Base-by-base conservation (phyloP, 2,113 vertebrate species). In the Patagioenas fasciata region DNA sequence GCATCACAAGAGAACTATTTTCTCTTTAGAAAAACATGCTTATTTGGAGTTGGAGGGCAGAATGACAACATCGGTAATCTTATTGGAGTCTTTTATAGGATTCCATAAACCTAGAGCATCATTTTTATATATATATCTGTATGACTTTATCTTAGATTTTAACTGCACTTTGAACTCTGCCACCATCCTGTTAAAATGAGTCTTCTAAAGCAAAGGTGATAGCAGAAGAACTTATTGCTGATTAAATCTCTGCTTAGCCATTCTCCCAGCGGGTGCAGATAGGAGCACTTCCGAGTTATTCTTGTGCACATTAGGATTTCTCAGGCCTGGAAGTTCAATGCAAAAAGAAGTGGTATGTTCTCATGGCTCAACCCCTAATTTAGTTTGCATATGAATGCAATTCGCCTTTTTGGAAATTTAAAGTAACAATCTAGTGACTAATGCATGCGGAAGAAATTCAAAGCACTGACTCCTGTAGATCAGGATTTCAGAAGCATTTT, bases 341-440 rank as follows among this genome's bases (percentile, higher is more conserved):
- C 50, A 61, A 84, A 94, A 80, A 88, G 88, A 61, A 90, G 38
- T 16, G n/a, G 77, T 57, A 89, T 79, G 53, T 95, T 95, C 94
- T 92, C 91, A 84, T 86, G 93, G 57, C 53, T 94, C 73, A 87
- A 64, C 31, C 62, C 61, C 57, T 85, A 78, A 86, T 64, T 72
- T 72, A 44, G 53, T 95, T 92, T 95, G 89, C 94, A 92, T 79
- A 81, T 65, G 86, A 95, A 96, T 75, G 17, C 29, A 64, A 92
- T 38, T 51, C 4, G 4, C 73, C 64, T n/a, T 15, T 91, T 91
- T 75, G 80, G 84, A 95, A 95, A 87, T 85, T 44, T 60, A 85
- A 89, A 92, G 80, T 64, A 87, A 79, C 73, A 82, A 50, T 61
- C 57, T 48, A 79, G 57, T 6, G 61, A 67, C 69, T 69, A 75